Evolutionary conservation across 2,797 vertebrate genomes (phyloP), one percentile per base, ranked within the genome.

Genomic region (Erpetoichthys calabaricus): DNA sequence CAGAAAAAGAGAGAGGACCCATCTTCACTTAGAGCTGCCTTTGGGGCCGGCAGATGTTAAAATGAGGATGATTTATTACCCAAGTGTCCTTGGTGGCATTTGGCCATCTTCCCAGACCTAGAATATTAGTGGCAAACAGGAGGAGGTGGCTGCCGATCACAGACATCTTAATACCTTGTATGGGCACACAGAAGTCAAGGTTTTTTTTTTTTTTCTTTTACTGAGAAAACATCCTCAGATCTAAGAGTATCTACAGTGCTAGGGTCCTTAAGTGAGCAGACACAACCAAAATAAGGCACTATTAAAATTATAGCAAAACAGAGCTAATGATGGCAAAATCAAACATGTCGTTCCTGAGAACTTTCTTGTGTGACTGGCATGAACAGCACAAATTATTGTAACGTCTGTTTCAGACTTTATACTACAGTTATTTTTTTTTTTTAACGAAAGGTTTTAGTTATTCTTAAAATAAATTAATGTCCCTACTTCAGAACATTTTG

Each of bases 61-160:
- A 82, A 86, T 65, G 73, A 85, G 82, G 83, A 89, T 92, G 90
- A 97, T 95, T 93, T 92, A 94, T 90, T 83, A 87, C 86, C 76
- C 70, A 68, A 64, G 84, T 86, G 88, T 91, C 91, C 87, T 89
- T 70, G 59, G 83, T 92, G 92, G 90, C 89, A 86, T 81, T 91
- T 94, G 91, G 91, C 89, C 71, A 80, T 81, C 82, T 82, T 90
- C 91, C 91, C 91, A 93, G 89, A 88, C 70, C 79, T 73, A 69
- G 73, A 53, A 74, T 64, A 60, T 64, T 55, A 67, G 77, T 72
- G 74, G 75, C 68, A 66, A 68, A 47, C 67, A 45, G 57, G 44
- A 63, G 70, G 68, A 66, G 56, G 59, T 65, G 51, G 52, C 58
- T 50, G 60, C 9, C 2, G 74, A 74, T 73, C 66, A 42, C 74